Base-by-base conservation (phyloP, 1,140 invertebrate species). In the Meloidogyne exigua region DNA sequence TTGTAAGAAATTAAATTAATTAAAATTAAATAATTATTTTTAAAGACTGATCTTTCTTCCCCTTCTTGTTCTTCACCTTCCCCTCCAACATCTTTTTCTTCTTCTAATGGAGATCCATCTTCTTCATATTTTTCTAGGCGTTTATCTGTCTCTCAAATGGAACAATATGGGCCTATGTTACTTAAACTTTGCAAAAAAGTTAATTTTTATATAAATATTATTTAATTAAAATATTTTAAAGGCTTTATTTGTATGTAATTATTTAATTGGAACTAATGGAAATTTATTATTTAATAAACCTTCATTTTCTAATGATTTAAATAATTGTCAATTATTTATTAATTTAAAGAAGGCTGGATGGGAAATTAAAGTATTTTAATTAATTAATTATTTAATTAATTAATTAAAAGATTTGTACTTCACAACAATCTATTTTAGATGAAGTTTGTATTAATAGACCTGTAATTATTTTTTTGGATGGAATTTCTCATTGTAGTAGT, bases 111-210 rank as follows among this genome's bases (percentile, higher is more conserved):
- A 25, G 36, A 26, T 67, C 25, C 11, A 23, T 70, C 28, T 1
- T 68, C 67, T 25, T 63, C 42, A 32, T 32, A 32, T 65, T 36
- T n/a, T 12, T 15, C 23, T 23, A 36, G 28, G 25, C 25, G 12
- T 10, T 13, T 25, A 7, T 69, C 63, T 28, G 18, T 26, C n/a
- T 25, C 21, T 44, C 66, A 32, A 32, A 32, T 32, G 26, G 74
- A 75, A 26, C 64, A 75, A 68, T 75, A 75, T 44, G 74, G 74
- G n/a, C 74, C 74, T 26, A 75, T 75, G 74, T 63, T 75, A 32
- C n/a, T 75, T 13, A 75, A 26, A 68, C 32, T 1, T 65, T 75
- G 74, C 42, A 75, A 75, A 68, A 32, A 32, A 23, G 74, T 75
- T n/a, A 68, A 36, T 42, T 18, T 74, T 67, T 23, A 57, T 3